Base-by-base conservation (phyloP, 2,113 vertebrate species). In the Cepphus grylle region DNA sequence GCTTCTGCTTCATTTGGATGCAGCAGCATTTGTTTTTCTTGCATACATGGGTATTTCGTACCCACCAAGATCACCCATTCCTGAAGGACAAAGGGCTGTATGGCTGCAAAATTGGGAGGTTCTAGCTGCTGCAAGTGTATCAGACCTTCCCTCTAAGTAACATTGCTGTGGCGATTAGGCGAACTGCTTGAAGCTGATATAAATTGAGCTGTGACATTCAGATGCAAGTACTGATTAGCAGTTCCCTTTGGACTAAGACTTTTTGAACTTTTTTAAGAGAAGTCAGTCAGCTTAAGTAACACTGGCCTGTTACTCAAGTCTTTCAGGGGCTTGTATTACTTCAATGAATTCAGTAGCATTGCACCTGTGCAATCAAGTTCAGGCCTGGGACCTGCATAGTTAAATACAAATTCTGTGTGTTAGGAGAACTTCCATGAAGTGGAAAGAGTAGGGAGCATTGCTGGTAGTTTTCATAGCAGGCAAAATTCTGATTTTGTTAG, bases 1-100 rank as follows among this genome's bases (percentile, higher is more conserved):
- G 25, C 45, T 96, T 94, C n/a, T 87, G 16, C 72, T 79, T 91
- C 52, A 84, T 94, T 89, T 83, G 88, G 91, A 61, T 42, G 26
- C 9, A 87, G 13, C 38, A 69, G 34, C 5, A 5, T 49, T 59
- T 94, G n/a, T 40, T 74, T 73, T 77, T 73, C 26, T 12, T 66
- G 8, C 18, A 14, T 42, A 5, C 26, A 47, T 6, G 17, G 42
- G 7, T 59, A 7, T 45, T 86, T 87, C 40, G 9, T 69, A 66
- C 45, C 30, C 29, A 40, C 20, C 11, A 43, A 43, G 45, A 49
- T 72, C 19, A 38, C 12, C 43, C 43, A 34, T 71, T 94, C 22
- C 42, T 93, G 50, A 88, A 82, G 36, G 55, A 17, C 72, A 84
- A 38, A 88, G 36, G 21, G 62, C 18, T 47, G 43, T 20, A 45